Base-by-base conservation (phyloP, 2,888 invertebrate species). In the Xiphydria camelus region DNA sequence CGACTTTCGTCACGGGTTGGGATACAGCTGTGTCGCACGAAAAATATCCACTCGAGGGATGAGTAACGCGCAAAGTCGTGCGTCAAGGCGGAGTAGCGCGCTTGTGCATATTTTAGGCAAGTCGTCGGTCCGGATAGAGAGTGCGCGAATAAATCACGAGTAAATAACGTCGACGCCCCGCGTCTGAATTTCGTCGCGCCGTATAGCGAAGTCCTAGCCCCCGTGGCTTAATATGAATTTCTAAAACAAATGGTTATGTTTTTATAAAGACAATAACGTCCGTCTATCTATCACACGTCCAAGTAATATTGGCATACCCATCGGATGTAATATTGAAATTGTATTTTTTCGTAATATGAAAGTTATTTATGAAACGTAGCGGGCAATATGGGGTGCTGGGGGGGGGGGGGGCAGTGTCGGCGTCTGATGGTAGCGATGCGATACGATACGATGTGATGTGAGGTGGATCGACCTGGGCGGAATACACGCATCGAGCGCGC, bases 281-380 rank as follows among this genome's bases (percentile, higher is more conserved):
- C 68, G 65, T 63, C 73, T 72, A 74, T 74, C 70, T 71, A 71
- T 73, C 72, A 73, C 61, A 61, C 66, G 64, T 66, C 62, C 66
- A 58, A 63, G 70, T 64, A 66, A 73, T 73, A 74, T 73, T 64
- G 63, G 64, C 65, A 55, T 61, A 61, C 60, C 66, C 71, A 67
- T 72, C 67, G 63, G 62, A 61, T 57, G 68, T 70, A 66, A 73
- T 74, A 73, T 74, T 72, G 72, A 71, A 73, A 69, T 71, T 71
- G 69, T 66, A 68, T 64, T 68, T 68, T 66, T 68, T 63, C 63
- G 59, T 65, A 65, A 69, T 68, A 62, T 60, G 53, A 67, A 69
- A 64, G 72, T 68, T 73, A 73, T 73, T 73, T 73, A 73, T 73
- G 72, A 70, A 71, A 73, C 61, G 61, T 64, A 66, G 62, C 57